These are phyloP conservation scores for Euplexia lucipara DNA, from an alignment of 2,888 invertebrate species.

Conservation along the genomic window DNA sequence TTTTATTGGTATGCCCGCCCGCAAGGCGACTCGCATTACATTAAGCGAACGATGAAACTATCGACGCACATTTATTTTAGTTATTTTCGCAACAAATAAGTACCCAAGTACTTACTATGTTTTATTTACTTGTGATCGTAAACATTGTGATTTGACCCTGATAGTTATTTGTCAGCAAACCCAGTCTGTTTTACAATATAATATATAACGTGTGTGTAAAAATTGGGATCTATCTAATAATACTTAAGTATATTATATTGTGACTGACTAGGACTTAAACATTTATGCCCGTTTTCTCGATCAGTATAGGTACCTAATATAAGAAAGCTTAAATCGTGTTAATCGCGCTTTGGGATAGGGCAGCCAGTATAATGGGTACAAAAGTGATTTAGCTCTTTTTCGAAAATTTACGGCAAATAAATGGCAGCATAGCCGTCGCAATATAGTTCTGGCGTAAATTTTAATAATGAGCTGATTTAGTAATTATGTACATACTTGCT, in stretches of 20 bases:
- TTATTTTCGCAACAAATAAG: conserved; percentile 10
- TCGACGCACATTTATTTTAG: conserved; percentile 7
- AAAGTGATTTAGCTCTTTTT: not conserved
- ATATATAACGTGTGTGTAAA: not conserved
- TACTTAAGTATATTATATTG: conserved; percentile 12
- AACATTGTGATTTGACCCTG: conserved; percentile 7
- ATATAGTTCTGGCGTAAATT: conserved; percentile 3
- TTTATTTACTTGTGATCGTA: conserved; percentile 1
- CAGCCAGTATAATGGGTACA: not conserved
- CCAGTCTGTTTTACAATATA: not conserved
- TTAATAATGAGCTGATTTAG: not conserved
- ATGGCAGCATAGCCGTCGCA: not conserved
- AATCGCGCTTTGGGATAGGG: not conserved
- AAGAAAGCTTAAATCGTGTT: not conserved
- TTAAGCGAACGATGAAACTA: not conserved
- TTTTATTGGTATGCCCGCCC: conserved; percentile 16
- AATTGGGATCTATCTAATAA: not conserved
- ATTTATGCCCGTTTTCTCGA: not conserved
- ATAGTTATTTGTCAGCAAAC: not conserved
- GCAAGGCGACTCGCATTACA: not conserved
- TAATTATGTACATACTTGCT: not conserved
- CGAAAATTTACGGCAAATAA: not conserved
- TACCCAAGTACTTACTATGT: not conserved
- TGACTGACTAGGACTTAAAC: conserved; percentile 23
- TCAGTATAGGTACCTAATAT: too few relatives aligned